Evolutionary conservation across 2,113 vertebrate genomes (phyloP).

Genomic region (Tretioscincus oriximinensis): DNA sequence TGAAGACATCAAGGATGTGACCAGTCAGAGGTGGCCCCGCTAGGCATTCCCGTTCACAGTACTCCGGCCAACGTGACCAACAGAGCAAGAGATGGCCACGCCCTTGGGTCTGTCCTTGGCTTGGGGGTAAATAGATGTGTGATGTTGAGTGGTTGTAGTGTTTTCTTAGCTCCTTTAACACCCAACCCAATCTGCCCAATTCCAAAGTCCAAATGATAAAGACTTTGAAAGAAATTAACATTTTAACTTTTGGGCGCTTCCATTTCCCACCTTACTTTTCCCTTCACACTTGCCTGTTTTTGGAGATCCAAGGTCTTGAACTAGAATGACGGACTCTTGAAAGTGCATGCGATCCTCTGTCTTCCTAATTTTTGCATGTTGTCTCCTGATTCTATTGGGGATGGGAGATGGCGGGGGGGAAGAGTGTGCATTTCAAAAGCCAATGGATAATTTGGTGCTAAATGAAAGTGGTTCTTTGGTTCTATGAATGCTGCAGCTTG

Average conservation of each 20-base stretch:
- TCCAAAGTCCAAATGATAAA: constrained; percentile 74
- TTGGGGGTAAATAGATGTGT: constrained; percentile 90
- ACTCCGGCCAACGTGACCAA: constrained; percentile 76
- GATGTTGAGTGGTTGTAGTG: constrained; percentile 89
- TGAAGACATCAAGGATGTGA: constrained; percentile 81
- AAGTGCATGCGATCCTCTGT: constrained; percentile 78
- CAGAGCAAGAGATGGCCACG: constrained; percentile 81
- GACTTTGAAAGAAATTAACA: constrained; percentile 61
- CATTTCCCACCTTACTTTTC: constrained; percentile 50
- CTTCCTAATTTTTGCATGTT: constrained; percentile 81
- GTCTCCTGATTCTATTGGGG: constrained; percentile 68
- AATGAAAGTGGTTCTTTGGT: constrained; percentile 61
- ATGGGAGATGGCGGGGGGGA: constrained; percentile 48
- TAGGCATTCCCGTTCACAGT: constrained; percentile 74
- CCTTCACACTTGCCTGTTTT: constrained; percentile 38
- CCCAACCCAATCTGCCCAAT: constrained; percentile 76
- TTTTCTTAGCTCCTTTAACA: constrained; percentile 79
- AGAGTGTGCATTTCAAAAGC: constrained; percentile 65
- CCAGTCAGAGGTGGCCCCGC: constrained; percentile 77
- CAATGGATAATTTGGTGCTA: neutral
- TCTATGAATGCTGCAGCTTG: constrained; percentile 72
- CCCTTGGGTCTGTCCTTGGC: constrained; percentile 82
- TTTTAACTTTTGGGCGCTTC: constrained; percentile 76
- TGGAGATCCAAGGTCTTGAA: constrained; percentile 70
- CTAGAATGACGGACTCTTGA: constrained; percentile 71